Percentiles rank a stretch among this genome's conserved stretches.
These are phyloP conservation scores for Chromobotia macracanthus DNA, from an alignment of 2,797 vertebrate species.

Conservation along the genomic window DNA sequence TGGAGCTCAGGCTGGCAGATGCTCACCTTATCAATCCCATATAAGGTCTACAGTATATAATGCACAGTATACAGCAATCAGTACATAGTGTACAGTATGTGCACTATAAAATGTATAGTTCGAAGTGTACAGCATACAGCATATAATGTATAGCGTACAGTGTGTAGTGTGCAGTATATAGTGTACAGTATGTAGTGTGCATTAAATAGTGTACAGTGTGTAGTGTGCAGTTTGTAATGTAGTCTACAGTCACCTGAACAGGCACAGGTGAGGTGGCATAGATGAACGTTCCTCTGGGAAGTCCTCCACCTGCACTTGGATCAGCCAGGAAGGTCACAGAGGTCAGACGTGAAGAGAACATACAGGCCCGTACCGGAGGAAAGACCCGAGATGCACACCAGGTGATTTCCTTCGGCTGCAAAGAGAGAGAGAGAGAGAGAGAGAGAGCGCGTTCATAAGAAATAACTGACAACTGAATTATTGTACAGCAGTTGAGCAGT, in stretches of 20 bases:
- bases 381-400: conserved; percentile 96
- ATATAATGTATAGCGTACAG: too few species aligned
- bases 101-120: too few species aligned
- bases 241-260: conserved; percentile 81
- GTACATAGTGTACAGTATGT: too few species aligned
- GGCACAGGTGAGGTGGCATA: conserved; percentile 94
- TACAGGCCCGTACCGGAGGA: conserved; percentile 94
- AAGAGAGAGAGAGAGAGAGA: conserved; percentile 20
- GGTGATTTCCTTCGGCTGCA: conserved; percentile 94
- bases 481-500: not conserved
- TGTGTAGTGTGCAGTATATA: too few species aligned
- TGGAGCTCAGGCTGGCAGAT: too few species aligned
- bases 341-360: conserved; percentile 95
- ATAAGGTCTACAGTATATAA: too few species aligned
- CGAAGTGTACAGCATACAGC: too few species aligned
- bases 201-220: too few species aligned
- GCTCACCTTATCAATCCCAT: too few species aligned
- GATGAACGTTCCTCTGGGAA: conserved; percentile 96
- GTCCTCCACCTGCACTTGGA: conserved; percentile 93
- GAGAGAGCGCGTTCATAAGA: not conserved
- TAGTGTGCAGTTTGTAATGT: too few species aligned
- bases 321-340: conserved; percentile 97
- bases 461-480: not conserved
- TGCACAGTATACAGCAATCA: too few species aligned
- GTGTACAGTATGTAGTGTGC: too few species aligned